These are phyloP conservation scores for Drosophila athabasca DNA, from an alignment of 1,140 invertebrate species.

Conservation along the genomic window DNA sequence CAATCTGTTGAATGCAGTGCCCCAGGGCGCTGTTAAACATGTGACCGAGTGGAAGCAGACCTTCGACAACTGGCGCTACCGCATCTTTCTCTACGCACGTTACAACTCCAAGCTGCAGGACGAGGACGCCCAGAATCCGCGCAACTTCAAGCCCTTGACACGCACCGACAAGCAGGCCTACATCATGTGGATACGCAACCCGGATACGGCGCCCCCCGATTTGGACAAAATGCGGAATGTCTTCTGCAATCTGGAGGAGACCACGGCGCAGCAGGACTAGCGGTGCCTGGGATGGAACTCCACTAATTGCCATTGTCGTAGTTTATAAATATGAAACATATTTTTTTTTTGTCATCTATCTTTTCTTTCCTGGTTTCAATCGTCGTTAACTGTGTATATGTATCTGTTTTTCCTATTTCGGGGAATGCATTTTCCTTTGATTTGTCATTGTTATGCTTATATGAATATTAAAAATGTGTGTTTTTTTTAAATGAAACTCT, in stretches of 20 bases:
- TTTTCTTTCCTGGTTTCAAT: conserved; percentile 36
- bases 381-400: conserved; percentile 57
- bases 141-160: conserved; percentile 77
- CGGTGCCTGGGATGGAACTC: background rate
- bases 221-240: conserved; percentile 81
- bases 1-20: conserved; percentile 74
- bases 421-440: conserved; percentile 58
- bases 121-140: conserved; percentile 76
- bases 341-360: conserved; percentile 18
- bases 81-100: conserved; percentile 77
- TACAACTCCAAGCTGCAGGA: conserved; percentile 80
- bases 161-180: conserved; percentile 81
- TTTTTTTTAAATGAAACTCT: conserved; percentile 35
- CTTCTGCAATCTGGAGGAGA: conserved; percentile 77
- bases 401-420: conserved; percentile 50
- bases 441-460: conserved; percentile 68
- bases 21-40: conserved; percentile 77
- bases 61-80: conserved; percentile 81
- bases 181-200: conserved; percentile 79
- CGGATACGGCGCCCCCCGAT: conserved; percentile 78
- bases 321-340: conserved; percentile 33
- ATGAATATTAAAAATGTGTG: conserved; percentile 49
- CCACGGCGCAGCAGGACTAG: conserved; percentile 70
- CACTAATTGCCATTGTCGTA: conserved; percentile 60
- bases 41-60: conserved; percentile 82